Evolutionary conservation across 2,888 invertebrate genomes (phyloP).

Genomic region (Matsumyia berberina): DNA sequence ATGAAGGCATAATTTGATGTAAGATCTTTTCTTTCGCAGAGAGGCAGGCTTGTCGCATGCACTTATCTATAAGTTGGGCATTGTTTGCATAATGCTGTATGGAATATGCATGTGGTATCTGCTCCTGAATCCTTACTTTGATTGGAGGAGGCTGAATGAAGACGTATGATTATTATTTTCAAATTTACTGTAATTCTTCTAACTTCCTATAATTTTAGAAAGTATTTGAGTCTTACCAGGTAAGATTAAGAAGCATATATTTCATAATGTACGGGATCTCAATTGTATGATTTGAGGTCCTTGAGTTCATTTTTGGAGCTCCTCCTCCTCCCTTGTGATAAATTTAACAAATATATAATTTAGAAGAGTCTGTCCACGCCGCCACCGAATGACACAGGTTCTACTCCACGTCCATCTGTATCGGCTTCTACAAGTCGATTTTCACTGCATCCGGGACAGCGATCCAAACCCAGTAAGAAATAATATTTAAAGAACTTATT

Average conservation of each 20-base stretch:
- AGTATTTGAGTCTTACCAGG: not conserved
- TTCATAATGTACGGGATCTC: not conserved
- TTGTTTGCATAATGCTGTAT: slow-evolving; percentile 1
- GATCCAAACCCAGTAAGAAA: too few species aligned
- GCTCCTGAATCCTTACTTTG: slow-evolving; percentile 47
- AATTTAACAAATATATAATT: too few species aligned
- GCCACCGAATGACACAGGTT: too few species aligned
- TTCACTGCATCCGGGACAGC: too few species aligned
- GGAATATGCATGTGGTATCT: slow-evolving; percentile 35
- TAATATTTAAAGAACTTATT: too few species aligned
- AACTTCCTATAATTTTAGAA: not conserved
- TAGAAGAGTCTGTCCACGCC: too few species aligned
- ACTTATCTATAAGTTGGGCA: not conserved
- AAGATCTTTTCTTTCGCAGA: not conserved
- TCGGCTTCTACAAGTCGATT: too few species aligned
- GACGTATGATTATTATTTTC: slow-evolving; percentile 12
- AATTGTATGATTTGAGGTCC: not conserved
- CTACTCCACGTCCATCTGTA: too few species aligned
- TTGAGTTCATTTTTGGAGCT: not conserved
- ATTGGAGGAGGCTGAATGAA: slow-evolving; percentile 42
- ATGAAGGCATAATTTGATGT: not conserved
- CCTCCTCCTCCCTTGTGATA: not conserved
- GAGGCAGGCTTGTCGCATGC: not conserved
- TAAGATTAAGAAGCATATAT: not conserved
- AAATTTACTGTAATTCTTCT: not conserved